Base-by-base conservation (phyloP, 2,113 vertebrate species). In the Melanotaenia duboulayi region DNA sequence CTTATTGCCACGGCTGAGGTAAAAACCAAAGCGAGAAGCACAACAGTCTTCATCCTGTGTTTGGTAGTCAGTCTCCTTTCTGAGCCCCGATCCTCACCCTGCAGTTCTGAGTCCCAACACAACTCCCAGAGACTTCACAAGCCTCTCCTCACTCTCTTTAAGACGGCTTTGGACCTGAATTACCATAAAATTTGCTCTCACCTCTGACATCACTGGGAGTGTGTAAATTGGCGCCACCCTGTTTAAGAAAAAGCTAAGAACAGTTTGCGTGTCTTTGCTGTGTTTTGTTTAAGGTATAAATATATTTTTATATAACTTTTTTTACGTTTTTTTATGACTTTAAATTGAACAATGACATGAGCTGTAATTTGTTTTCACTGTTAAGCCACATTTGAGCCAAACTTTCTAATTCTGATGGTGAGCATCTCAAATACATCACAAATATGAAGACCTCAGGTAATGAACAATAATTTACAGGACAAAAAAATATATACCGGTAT, bases 141-240 rank as follows among this genome's bases (percentile, higher is more conserved):
- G 62, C 39, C 56, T 42, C 44, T 56, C 60, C 78, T 80, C 72
- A 22, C 62, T 32, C 83, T 81, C 77, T 90, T 91, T 90, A 93
- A 91, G 87, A 81, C 22, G 56, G 65, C 37, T 63, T 25, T 24
- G 7, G 46, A 49, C 60, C 51, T 56, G 65, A 82, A 91, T 92
- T 91, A 91, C 68, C 91, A 93, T 92, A 92, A 83, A 74, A 57
- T 71, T 71, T 65, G 62, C 66, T 86, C 76, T 80, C 48, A 68
- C 65, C 76, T 80, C 83, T 93, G 89, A 92, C 90, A 90, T 93
- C 91, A 92, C 13, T n/a, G 48, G 57, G 46, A 76, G 66, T 52
- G 52, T 76, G 28, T 17, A 55, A 50, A 20, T 23, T 54, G 76
- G 85, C 70, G 42, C 84, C 89, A 16, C 87, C 89, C 89, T 62